Evolutionary conservation across 1,140 invertebrate species (phyloP), one percentile per base, ranked within the genome.

Genomic region (Potamilus streckersoni): DNA sequence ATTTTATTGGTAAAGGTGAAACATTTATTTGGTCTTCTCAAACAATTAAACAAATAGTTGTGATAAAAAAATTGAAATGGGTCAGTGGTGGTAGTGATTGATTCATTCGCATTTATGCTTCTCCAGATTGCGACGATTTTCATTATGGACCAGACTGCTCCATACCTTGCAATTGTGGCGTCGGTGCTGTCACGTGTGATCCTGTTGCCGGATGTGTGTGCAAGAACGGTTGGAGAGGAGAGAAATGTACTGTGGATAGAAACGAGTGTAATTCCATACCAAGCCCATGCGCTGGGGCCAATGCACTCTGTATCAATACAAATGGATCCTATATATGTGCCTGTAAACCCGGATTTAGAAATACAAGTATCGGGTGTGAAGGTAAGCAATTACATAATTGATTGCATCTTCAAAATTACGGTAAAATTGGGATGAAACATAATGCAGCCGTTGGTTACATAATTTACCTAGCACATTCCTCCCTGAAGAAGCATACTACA

Each of bases 151-250:
- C 23, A 31, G 70, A 69, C 55, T 74, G 73, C 49, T 56, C 73
- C 2, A 68, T 14, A 20, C 56, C 38, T 31, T 74, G 73, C 64
- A 58, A 27, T 20, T 76, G 74, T 61, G 68, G 67, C 14, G 49
- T 23, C n/a, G 74, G 74, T 27, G 74, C 76, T 5, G 38, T n/a
- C 15, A 23, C 17, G 2, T 78, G 76, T 65, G 71, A 78, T 31
- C 38, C 49, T n/a, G 67, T 61, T 19, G 38, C 23, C 11, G 76
- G 76, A 19, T 78, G 76, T 73, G 71, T 78, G 20, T 78, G 76
- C 56, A 69, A 70, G 38, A 27, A 58, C 12, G 76, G 76, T 12
- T 78, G 76, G 76, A 72, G 5, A 3, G 61, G 76, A 19, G 20
- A 11, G 17, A 68, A 76, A n/a, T 76, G 74, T 31, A 61, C 59